Percentiles rank a stretch among this genome's conserved stretches.
phyloP scores from a whole-genome alignment of 2,888 invertebrate species.

The Argyra leucocephala region DNA sequence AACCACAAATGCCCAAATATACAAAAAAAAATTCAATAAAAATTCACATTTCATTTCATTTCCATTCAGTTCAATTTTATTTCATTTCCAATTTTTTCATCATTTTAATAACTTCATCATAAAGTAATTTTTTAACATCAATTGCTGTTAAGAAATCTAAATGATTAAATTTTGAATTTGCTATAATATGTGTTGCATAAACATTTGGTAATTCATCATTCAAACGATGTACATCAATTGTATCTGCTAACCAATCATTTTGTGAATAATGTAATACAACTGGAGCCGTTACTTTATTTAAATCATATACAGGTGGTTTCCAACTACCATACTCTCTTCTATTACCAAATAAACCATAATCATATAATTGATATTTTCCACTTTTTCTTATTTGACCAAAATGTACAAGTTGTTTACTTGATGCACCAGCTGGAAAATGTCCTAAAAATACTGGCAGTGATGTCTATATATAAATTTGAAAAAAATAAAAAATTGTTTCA shows the following conservation, averaged over 20 bases:
- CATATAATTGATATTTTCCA: constrained; percentile 40
- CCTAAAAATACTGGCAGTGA: constrained; percentile 51
- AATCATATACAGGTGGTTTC: constrained; percentile 43
- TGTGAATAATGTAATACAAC: constrained; percentile 45
- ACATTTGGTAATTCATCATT: constrained; percentile 42
- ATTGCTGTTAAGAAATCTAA: constrained; percentile 52
- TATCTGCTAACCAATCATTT: constrained; percentile 48
- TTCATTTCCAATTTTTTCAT: constrained; percentile 31
- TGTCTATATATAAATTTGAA: constrained; percentile 35
- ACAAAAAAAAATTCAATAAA: no score
- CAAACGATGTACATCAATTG: constrained; percentile 41
- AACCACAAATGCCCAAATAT: no score
- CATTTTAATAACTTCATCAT: constrained; percentile 44
- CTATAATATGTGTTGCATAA: constrained; percentile 39
- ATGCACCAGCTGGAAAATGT: constrained; percentile 50
- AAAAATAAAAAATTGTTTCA: constrained; percentile 18
- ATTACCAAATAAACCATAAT: constrained; percentile 44
- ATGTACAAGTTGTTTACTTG: constrained; percentile 46
- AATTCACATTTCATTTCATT: not conserved
- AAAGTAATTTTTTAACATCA: constrained; percentile 44
- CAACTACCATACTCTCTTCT: constrained; percentile 41
- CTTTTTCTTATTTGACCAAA: constrained; percentile 42
- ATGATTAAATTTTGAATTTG: constrained; percentile 47
- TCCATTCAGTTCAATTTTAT: not conserved
- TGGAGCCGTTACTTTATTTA: constrained; percentile 40